phyloP scores from a whole-genome alignment of 2,888 invertebrate species.

The Ichneumoninae sp. region DNA sequence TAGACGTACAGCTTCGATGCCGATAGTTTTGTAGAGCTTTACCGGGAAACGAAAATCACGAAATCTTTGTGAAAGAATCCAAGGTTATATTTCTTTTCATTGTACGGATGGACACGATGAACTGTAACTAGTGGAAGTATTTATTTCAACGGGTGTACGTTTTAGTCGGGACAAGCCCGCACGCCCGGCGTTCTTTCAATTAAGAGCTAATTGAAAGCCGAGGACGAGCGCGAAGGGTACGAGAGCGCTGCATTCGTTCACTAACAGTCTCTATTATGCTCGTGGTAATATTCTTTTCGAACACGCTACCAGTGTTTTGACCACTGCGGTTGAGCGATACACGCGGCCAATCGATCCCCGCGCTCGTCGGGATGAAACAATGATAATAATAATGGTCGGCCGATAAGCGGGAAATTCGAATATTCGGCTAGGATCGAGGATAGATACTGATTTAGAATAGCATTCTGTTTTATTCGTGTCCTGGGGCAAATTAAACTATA shows the following conservation, averaged over 20 bases:
- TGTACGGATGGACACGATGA: neutral
- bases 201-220: conserved; percentile 54
- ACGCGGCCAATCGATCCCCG: conserved; percentile 7
- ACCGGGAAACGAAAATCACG: neutral
- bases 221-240: conserved; percentile 49
- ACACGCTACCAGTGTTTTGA: conserved; percentile 22
- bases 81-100: neutral
- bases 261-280: conserved; percentile 4
- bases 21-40: neutral
- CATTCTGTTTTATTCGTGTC: too few species aligned
- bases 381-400: conserved; percentile 11
- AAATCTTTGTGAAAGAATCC: conserved; percentile 8
- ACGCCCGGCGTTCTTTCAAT: conserved; percentile 59
- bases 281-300: conserved; percentile 17
- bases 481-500: too few species aligned
- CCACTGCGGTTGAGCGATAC: neutral
- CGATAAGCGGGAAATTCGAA: neutral
- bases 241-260: conserved; percentile 39
- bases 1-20: neutral
- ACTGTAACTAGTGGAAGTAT: conserved; percentile 11
- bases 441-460: neutral
- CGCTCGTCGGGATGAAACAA: neutral
- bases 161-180: conserved; percentile 33
- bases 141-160: conserved; percentile 24
- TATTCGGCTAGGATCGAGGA: neutral